These are phyloP conservation scores for Chascanopsetta lugubris DNA, from an alignment of 2,113 vertebrate genomes.

Conservation along the genomic window DNA sequence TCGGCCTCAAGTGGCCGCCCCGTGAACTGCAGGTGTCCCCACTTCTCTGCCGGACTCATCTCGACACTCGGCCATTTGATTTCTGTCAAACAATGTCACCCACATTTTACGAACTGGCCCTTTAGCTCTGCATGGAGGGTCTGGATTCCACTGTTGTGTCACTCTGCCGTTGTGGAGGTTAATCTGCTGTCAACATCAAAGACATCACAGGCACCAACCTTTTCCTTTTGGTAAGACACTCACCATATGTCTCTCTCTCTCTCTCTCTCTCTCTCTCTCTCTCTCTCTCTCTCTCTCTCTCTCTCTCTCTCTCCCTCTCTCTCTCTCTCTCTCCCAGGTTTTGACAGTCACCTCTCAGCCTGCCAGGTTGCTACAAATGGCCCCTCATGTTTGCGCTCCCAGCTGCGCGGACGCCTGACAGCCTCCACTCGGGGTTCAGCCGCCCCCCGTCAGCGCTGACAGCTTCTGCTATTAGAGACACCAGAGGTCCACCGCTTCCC, in stretches of 20 bases:
- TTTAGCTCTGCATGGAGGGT: too few relatives aligned
- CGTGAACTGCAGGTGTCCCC: too few relatives aligned
- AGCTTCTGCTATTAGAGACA: constrained; percentile 67
- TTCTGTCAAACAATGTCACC: too few relatives aligned
- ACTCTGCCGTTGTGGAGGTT: constrained; percentile 13
- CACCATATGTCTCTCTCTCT: constrained; percentile 22
- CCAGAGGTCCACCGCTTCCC: constrained; percentile 49
- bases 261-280: constrained; percentile 26
- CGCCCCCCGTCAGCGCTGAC: constrained; percentile 68
- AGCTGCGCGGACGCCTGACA: constrained; percentile 70
- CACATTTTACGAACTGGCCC: too few relatives aligned
- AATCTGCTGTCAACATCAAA: constrained; percentile 9
- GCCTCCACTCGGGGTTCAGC: constrained; percentile 62
- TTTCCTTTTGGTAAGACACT: constrained; percentile 18
- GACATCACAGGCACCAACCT: neutral
- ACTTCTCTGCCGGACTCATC: too few relatives aligned
- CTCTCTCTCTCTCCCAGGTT: constrained; percentile 28
- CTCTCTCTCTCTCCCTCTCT: constrained; percentile 28
- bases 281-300: constrained; percentile 23
- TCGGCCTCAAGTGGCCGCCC: too few relatives aligned
- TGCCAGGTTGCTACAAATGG: constrained; percentile 67
- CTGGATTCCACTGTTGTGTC: constrained; percentile 10
- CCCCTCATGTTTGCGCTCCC: constrained; percentile 69
- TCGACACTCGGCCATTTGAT: too few relatives aligned
- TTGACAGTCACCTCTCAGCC: constrained; percentile 67